A percentile compares a stretch with the other conserved stretches of the same genome.
Conservation (phyloP, 1,140 invertebrate genomes). For the Halesus radiatus region DNA sequence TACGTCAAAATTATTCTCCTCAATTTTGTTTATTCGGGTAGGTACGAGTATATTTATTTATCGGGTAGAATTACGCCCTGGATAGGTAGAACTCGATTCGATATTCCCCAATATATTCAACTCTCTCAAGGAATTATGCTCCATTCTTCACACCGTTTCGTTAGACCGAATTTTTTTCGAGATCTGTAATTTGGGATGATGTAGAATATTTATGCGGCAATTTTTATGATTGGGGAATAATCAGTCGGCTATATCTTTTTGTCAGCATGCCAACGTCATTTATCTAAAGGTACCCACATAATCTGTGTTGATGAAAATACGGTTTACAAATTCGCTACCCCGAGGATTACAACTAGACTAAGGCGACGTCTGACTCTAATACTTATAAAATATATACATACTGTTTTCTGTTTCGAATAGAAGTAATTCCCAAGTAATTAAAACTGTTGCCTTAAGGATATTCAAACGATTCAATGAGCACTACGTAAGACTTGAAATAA, state of each 20-base stretch:
- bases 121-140: slow-evolving; percentile 7
- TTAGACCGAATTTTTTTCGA: background rate
- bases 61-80: slow-evolving; percentile 17
- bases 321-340: too few species aligned
- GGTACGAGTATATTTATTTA: slow-evolving; percentile 31
- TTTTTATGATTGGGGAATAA: slow-evolving; percentile 2
- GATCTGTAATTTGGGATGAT: background rate
- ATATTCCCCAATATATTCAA: slow-evolving; percentile 8
- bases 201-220: background rate
- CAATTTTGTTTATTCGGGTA: slow-evolving; percentile 24
- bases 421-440: too few species aligned
- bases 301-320: too few species aligned
- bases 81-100: slow-evolving; percentile 3
- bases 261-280: background rate
- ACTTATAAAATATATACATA: too few species aligned
- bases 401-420: too few species aligned
- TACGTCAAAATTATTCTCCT: slow-evolving; percentile 36
- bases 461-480: too few species aligned
- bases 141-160: slow-evolving; percentile 20
- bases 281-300: too few species aligned
- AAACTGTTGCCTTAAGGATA: too few species aligned
- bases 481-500: too few species aligned
- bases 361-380: too few species aligned
- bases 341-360: too few species aligned
- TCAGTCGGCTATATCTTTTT: background rate